Evolutionary conservation across 2,113 vertebrate genomes (phyloP).

Genomic region (Aptenodytes forsteri): DNA sequence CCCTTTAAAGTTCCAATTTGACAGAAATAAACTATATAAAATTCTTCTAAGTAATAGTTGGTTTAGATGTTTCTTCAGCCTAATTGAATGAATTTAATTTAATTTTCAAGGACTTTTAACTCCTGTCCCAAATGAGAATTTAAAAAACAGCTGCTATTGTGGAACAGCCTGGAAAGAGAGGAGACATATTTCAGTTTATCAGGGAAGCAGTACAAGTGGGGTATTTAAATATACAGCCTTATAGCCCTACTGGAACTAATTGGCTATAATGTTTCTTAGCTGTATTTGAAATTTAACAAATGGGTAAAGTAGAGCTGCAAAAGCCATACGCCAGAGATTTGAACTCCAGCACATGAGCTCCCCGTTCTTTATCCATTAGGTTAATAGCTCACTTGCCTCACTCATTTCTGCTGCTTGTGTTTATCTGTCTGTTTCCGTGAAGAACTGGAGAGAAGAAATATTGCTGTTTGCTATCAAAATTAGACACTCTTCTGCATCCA

Average conservation of each 20-base stretch:
- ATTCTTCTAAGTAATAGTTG: slow-evolving; percentile 29
- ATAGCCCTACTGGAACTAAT: slow-evolving; percentile 56
- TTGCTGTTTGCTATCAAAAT: not conserved
- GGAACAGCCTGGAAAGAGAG: slow-evolving; percentile 47
- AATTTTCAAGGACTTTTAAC: slow-evolving; percentile 71
- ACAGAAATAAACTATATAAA: slow-evolving; percentile 47
- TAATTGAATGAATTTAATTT: slow-evolving; percentile 67
- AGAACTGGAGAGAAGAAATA: not conserved
- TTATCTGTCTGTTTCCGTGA: not conserved
- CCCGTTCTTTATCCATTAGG: not conserved
- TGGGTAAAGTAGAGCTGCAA: slow-evolving; percentile 35
- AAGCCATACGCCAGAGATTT: slow-evolving; percentile 25
- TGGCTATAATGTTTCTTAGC: slow-evolving; percentile 40
- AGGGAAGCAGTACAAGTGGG: slow-evolving; percentile 30
- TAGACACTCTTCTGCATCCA: not conserved
- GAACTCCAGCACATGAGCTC: not conserved
- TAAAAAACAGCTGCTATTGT: slow-evolving; percentile 52
- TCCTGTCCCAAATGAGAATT: slow-evolving; percentile 63
- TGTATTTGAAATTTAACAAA: slow-evolving; percentile 61
- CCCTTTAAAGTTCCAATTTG: not conserved
- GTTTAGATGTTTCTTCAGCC: slow-evolving; percentile 41
- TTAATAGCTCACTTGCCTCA: slow-evolving; percentile 1
- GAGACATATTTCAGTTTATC: slow-evolving; percentile 52
- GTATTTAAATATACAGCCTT: slow-evolving; percentile 47
- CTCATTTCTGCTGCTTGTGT: not conserved